Percentiles rank a stretch among this genome's conserved stretches.
These are phyloP conservation scores for Montipora cactus DNA, from an alignment of 64 coral and sea anemone species.

Conservation along the genomic window DNA sequence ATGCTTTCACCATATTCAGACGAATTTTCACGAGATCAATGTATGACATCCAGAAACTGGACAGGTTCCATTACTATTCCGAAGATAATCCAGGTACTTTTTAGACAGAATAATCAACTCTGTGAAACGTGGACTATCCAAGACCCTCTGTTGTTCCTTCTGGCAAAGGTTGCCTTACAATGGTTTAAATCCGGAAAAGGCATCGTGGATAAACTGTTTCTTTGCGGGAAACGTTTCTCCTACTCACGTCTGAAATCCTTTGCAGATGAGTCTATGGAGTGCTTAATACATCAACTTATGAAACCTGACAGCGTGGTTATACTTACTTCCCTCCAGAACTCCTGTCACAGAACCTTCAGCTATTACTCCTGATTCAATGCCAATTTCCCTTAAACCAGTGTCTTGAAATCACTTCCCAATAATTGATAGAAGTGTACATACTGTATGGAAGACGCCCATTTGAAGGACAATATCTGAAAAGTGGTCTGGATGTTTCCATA, in stretches of 20 bases:
- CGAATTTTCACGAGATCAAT: conserved; percentile 67
- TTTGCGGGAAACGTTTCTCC: background rate
- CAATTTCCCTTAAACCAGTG: conserved; percentile 56
- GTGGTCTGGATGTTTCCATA: background rate
- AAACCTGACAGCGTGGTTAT: conserved; percentile 57
- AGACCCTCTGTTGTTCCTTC: conserved; percentile 14
- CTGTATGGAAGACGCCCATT: background rate
- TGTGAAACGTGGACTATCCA: conserved; percentile 24
- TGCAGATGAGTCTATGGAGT: background rate
- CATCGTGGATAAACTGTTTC: background rate
- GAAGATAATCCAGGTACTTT: conserved; percentile 5
- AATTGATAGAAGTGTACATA: conserved; percentile 51
- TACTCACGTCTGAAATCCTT: conserved; percentile 58
- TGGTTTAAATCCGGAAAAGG: conserved; percentile 28
- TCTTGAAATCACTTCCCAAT: conserved; percentile 80
- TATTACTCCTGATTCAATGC: conserved; percentile 58
- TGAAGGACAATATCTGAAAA: conserved; percentile 1
- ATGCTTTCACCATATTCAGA: conserved; percentile 47
- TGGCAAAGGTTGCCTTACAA: conserved; percentile 22
- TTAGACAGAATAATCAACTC: background rate
- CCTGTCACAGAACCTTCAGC: conserved; percentile 71
- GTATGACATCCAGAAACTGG: conserved; percentile 65
- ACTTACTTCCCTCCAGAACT: conserved; percentile 52
- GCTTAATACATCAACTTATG: conserved; percentile 44
- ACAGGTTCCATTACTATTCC: conserved; percentile 29